A percentile compares a stretch with the other conserved stretches of the same genome.
phyloP scores from a whole-genome alignment of 2,888 invertebrate genomes.

The Rosalia funebris region DNA sequence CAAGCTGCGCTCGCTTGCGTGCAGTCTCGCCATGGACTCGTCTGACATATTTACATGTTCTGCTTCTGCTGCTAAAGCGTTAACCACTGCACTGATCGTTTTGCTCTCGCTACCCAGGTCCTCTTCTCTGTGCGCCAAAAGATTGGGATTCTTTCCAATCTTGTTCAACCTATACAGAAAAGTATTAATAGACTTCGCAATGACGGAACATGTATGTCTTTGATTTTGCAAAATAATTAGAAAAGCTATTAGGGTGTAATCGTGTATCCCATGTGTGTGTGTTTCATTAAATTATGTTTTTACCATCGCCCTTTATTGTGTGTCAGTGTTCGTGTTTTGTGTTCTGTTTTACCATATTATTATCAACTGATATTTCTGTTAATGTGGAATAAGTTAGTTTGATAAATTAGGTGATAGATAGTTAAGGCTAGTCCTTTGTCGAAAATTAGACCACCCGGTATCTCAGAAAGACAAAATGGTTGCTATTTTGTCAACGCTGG shows the following conservation, averaged over 20 bases:
- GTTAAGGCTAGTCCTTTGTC: no score
- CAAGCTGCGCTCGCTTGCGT: constrained; percentile 60
- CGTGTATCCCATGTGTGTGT: constrained; percentile 32
- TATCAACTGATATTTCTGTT: neutral
- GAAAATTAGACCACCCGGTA: no score
- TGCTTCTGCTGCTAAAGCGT: constrained; percentile 90
- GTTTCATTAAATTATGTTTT: constrained; percentile 50
- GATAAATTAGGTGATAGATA: no score
- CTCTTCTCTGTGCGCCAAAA: constrained; percentile 83
- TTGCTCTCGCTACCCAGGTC: constrained; percentile 77
- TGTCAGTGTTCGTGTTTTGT: constrained; percentile 43
- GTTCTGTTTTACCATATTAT: constrained; percentile 33
- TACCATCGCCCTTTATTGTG: constrained; percentile 49
- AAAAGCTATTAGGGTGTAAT: constrained; percentile 24
- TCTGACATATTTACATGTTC: constrained; percentile 84
- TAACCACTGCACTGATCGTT: constrained; percentile 92
- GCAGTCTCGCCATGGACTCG: constrained; percentile 70
- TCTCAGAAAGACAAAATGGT: no score
- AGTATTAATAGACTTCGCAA: no score
- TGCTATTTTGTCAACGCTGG: no score
- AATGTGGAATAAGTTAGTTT: no score
- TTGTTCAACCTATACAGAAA: constrained; percentile 77
- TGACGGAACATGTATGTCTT: no score
- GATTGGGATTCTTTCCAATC: constrained; percentile 97
- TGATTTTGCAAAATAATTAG: constrained; percentile 31